Evolutionary conservation across 2,888 invertebrate species (phyloP), one percentile per base, ranked within the genome.

Genomic region (Gryllus longicercus): DNA sequence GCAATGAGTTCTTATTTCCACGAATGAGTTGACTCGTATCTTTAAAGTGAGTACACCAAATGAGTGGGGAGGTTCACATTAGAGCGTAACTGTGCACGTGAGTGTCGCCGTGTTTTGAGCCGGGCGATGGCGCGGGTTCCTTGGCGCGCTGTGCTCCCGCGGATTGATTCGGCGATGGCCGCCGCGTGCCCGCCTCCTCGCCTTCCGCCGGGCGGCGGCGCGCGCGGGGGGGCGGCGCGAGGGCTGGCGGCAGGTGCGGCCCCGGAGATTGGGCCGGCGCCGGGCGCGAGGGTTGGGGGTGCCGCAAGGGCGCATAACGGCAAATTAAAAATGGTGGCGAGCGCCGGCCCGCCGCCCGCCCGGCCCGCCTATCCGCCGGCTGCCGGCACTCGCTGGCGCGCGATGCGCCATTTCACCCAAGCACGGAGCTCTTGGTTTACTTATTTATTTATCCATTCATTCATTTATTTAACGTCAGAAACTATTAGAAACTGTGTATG

Each of bases 211-310:
- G n/a, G n/a, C 14, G n/a, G 16, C 16, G 4, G 2, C 2, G 63
- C 4, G 14, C 11, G 63, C 63, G 63, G 14, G 63, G n/a, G 63
- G 63, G 63, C 63, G 63, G 63, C 16, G 63, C n/a, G 63, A 0
- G 63, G 4, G 63, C 50, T 5, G 50, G 76, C 63, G 51, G 79
- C 79, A 79, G 80, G 78, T 80, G 78, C 63, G 74, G 77, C 74
- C 78, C 80, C 82, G 82, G 77, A 79, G 79, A 78, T 79, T 76
- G 80, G 80, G 78, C 77, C 77, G 77, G 51, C 74, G 74, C 50
- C 78, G 75, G 51, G 25, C 50, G 77, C 77, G 18, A 50, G n/a
- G 49, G 18, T 77, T n/a, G 49, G 38, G 50, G n/a, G 77, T 16
- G 77, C 14, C 49, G 38, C 38, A 50, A n/a, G 49, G 77, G 21